Base-by-base conservation (phyloP, 1,140 invertebrate genomes). In the Solenopsis invicta region DNA sequence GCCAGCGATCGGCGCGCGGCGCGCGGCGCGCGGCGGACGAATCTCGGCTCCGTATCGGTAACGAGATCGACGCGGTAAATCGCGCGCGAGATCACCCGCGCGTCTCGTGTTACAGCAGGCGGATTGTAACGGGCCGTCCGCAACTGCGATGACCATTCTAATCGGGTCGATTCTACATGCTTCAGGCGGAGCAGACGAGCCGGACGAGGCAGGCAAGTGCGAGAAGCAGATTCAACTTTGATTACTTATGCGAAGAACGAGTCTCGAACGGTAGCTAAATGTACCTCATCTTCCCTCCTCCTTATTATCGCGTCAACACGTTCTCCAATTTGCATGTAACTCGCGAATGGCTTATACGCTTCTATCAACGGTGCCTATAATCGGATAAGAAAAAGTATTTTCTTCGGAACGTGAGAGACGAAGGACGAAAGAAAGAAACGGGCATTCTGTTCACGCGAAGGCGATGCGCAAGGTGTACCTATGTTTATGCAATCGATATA, bases 1-100 rank as follows among this genome's bases (percentile, higher is more conserved):
- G 89, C 84, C 91, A 91, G 89, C 81, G 76, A 87, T 74, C 88
- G 85, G 80, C n/a, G n/a, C n/a, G n/a, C n/a, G n/a, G n/a, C n/a
- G n/a, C n/a, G n/a, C n/a, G n/a, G n/a, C n/a, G n/a, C n/a, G n/a
- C 52, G 74, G 67, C 89, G 80, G 74, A 89, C 67, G 62, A 74
- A 89, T 77, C 87, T 64, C 76, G 41, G 54, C 74, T 88, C 66
- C 37, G 66, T 69, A 48, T 10, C 8, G 48, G 21, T 37, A 56
- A 56, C 77, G 52, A 59, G 78, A 77, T 88, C 80, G 59, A 61
- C 6, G 61, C 13, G 41, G 62, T 75, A 85, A 85, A 86, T 88
- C 48, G 1, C 77, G 1, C 77, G 71, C 71, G 74, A 52, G 87
- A 91, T 89, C 85, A n/a, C 45, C n/a, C 61, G 87, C 61, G 87